Base-by-base conservation (phyloP, 2,113 vertebrate species). In the Notechis scutatus region DNA sequence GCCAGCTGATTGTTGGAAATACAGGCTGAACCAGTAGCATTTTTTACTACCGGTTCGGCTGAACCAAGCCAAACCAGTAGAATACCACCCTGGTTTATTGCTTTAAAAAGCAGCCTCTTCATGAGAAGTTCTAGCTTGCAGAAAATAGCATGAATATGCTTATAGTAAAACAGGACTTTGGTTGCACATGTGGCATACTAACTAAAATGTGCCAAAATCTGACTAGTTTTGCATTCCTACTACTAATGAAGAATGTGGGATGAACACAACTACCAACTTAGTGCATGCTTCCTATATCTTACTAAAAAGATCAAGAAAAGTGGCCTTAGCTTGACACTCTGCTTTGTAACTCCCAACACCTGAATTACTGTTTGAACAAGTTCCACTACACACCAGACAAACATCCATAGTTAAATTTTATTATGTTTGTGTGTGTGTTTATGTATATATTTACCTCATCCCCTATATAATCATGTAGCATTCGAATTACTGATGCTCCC, bases 401-500 rank as follows among this genome's bases (percentile, higher is more conserved):
- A 3, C 1, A 0, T 24, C 26, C 39, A 88, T 20, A 89, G 11
- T 69, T 69, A 69, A n/a, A 69, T 69, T 69, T 15, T 69, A n/a
- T 69, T 69, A 64, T n/a, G 29, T 64, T 64, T 64, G 29, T 64
- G 12, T 74, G 14, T 74, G 64, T 64, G 14, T 74, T 59, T 69
- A 29, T 69, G 61, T 34, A n/a, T 69, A 34, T 52, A 59, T 97
- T 97, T 96, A 99, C 99, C 99, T 99, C 98, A 92, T 99, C 99
- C 54, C 99, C 99, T 34, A 99, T 99, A 97, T 99, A 99, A 97
- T 99, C 98, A 92, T 99, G 99, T 81, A 99, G 97, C 99, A 99
- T 99, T 91, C 99, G 98, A 97, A 99, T 99, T 64, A 99, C 99
- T 59, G 99, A 99, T 0, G 99, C 99, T 94, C 99, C 99, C 98